phyloP scores from a whole-genome alignment of 2,888 invertebrate species.

The Omphaloscelis lunosa region DNA sequence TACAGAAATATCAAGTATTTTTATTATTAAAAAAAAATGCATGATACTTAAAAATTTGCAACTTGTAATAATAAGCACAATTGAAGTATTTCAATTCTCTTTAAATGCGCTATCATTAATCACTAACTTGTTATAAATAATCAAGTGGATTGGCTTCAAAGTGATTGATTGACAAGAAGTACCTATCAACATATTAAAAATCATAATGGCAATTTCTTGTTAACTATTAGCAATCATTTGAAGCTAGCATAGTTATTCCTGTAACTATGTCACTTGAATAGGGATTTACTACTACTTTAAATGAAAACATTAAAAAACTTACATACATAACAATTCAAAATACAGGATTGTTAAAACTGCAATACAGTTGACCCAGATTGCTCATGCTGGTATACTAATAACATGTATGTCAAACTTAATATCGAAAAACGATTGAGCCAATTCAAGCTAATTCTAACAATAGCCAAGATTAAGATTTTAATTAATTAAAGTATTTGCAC shows the following conservation, averaged over 20 bases:
- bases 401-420: background rate
- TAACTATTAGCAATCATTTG: background rate
- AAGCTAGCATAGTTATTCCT: no score
- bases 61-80: background rate
- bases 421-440: background rate
- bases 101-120: background rate
- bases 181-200: background rate
- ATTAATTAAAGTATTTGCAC: background rate
- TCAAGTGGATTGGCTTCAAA: background rate
- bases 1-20: background rate
- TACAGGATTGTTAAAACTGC: background rate
- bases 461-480: background rate
- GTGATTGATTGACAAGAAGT: slow-evolving; percentile 13
- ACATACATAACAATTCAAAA: background rate
- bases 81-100: background rate
- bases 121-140: background rate
- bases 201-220: background rate
- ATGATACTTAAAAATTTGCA: background rate
- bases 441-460: background rate
- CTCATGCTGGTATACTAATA: background rate
- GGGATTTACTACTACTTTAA: background rate
- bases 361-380: background rate
- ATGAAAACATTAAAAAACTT: background rate
- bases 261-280: background rate
- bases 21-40: background rate